A percentile compares a stretch with the other conserved stretches of the same genome.
These are phyloP conservation scores for Rhodeus uyekii DNA, from an alignment of 2,797 vertebrate genomes.

Conservation along the genomic window DNA sequence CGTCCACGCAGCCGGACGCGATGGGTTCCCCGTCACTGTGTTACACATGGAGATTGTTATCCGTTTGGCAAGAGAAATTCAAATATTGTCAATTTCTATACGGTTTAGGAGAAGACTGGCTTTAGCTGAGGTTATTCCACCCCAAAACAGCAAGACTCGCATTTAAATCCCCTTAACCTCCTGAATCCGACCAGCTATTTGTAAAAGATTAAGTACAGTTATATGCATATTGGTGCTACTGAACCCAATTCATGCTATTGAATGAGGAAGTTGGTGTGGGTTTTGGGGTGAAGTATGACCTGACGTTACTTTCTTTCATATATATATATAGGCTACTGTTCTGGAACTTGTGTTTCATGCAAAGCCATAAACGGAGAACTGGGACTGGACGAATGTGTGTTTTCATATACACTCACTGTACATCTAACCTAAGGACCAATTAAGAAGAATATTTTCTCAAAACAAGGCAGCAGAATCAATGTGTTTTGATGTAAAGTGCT, in stretches of 20 bases:
- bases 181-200: no score
- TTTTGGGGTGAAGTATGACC: conserved; percentile 6
- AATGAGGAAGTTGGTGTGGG: no score
- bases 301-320: conserved; percentile 55
- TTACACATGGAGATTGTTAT: conserved; percentile 48
- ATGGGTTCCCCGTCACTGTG: no score
- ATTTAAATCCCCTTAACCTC: no score
- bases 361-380: conserved; percentile 75
- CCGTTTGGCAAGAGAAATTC: conserved; percentile 27
- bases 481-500: conserved; percentile 28
- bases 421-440: conserved; percentile 75
- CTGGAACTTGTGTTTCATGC: conserved; percentile 64
- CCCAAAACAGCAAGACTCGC: no score
- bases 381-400: conserved; percentile 73
- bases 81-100: conserved; percentile 38
- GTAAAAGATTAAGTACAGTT: no score
- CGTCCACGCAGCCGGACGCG: no score
- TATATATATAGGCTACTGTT: conserved; percentile 61
- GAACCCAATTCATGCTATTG: not conserved
- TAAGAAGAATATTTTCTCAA: conserved; percentile 32
- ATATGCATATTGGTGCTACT: not conserved
- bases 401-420: conserved; percentile 68
- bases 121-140: conserved; percentile 19
- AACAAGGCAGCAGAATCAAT: conserved; percentile 43
- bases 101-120: not conserved